Evolutionary conservation across 2,888 invertebrate species (phyloP).

Genomic region (Eustalomyia histrio): DNA sequence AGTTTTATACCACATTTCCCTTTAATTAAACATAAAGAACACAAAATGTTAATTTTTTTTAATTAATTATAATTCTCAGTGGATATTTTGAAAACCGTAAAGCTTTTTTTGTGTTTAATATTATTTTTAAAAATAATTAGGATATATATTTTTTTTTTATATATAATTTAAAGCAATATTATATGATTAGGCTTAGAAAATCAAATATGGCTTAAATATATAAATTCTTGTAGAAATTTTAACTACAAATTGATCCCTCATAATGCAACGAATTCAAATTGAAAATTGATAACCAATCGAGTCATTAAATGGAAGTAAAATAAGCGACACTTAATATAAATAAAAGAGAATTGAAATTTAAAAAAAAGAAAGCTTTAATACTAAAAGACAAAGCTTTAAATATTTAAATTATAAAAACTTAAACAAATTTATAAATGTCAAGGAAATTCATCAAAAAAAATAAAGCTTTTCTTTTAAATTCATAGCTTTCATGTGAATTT

Average conservation of each 20-base stretch:
- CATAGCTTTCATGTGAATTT: no score
- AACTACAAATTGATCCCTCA: slow-evolving; percentile 35
- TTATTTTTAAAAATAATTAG: slow-evolving; percentile 34
- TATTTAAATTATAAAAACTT: no score
- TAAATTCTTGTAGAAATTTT: slow-evolving; percentile 30
- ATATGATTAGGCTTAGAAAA: slow-evolving; percentile 27
- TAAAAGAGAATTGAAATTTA: slow-evolving; percentile 6
- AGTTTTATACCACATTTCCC: slow-evolving; percentile 35
- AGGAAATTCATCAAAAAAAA: no score
- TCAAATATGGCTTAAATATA: slow-evolving; percentile 24
- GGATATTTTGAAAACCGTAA: slow-evolving; percentile 64
- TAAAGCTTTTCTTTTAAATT: no score
- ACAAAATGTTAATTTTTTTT: slow-evolving; percentile 15
- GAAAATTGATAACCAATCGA: slow-evolving; percentile 57
- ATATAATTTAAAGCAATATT: slow-evolving; percentile 37
- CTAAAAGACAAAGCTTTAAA: neutral
- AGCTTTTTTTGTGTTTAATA: slow-evolving; percentile 57
- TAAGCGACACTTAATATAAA: neutral
- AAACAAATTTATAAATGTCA: no score
- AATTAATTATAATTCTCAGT: slow-evolving; percentile 57
- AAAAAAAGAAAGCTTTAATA: neutral
- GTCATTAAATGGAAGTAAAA: slow-evolving; percentile 53
- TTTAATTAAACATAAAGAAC: slow-evolving; percentile 2
- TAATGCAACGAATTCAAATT: slow-evolving; percentile 61
- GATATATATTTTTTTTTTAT: slow-evolving; percentile 22